Conservation (phyloP, 2,113 vertebrate genomes). For the Oplegnathus fasciatus region DNA sequence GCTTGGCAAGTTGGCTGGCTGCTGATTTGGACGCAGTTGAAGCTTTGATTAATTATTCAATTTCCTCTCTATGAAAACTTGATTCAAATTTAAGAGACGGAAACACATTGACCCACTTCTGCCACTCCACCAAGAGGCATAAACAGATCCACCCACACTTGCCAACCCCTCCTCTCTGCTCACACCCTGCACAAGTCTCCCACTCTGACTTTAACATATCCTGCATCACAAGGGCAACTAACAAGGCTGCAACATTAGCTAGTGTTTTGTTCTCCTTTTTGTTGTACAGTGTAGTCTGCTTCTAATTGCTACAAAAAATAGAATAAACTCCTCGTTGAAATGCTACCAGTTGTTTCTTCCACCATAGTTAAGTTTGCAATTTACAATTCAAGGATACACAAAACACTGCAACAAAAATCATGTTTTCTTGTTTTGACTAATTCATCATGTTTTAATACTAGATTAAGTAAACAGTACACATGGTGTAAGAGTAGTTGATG, state of each 20-base stretch:
- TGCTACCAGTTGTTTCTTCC: not conserved
- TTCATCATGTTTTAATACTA: not conserved
- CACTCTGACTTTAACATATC: not conserved
- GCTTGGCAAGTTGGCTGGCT: not conserved
- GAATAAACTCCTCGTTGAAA: not conserved
- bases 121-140: slow-evolving; percentile 40
- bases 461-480: not conserved
- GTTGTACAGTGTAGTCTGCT: not conserved
- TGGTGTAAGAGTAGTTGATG: not conserved
- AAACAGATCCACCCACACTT: slow-evolving; percentile 19
- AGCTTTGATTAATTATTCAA: slow-evolving; percentile 74
- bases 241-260: not conserved
- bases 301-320: not conserved
- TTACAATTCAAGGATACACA: not conserved
- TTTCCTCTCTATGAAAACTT: slow-evolving; percentile 48
- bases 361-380: not conserved
- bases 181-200: not conserved
- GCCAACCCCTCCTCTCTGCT: not conserved
- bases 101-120: slow-evolving; percentile 74
- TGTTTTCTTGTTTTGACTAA: no score
- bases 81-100: slow-evolving; percentile 56
- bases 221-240: no score
- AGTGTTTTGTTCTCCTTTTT: not conserved
- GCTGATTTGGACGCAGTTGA: slow-evolving; percentile 28
- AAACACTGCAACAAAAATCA: not conserved